Evolutionary conservation across 2,888 invertebrate genomes (phyloP).

Genomic region (Monopis laevigella): DNA sequence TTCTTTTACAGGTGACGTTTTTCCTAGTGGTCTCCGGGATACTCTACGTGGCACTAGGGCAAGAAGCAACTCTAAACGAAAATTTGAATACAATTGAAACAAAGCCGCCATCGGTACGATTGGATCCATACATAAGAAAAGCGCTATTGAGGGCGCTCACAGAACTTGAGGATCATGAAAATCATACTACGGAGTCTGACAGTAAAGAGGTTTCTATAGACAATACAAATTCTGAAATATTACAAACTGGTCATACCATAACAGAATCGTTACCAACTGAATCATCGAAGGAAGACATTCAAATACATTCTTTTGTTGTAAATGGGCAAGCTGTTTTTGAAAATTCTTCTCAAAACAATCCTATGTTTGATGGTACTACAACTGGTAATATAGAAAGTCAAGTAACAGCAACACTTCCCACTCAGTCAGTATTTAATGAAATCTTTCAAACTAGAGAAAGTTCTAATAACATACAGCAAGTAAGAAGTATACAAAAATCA

Average conservation of each 20-base stretch:
- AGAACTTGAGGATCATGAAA: conserved; percentile 73
- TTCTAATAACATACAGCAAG: conserved; percentile 41
- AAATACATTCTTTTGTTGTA: conserved; percentile 68
- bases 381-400: conserved; percentile 58
- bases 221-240: conserved; percentile 40
- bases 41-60: conserved; percentile 31
- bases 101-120: conserved; percentile 66
- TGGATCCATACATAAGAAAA: conserved; percentile 78
- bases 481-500: conserved; percentile 42
- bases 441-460: conserved; percentile 50
- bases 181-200: conserved; percentile 51
- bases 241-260: conserved; percentile 40
- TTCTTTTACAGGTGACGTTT: conserved; percentile 41
- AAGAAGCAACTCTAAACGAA: conserved; percentile 43
- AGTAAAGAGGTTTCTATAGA: conserved; percentile 30
- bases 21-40: conserved; percentile 33
- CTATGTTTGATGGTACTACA: conserved; percentile 45
- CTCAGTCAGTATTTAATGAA: conserved; percentile 45
- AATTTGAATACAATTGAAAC: conserved; percentile 50
- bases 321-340: conserved; percentile 53
- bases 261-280: conserved; percentile 30
- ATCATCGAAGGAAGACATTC: conserved; percentile 38
- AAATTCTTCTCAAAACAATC: conserved; percentile 34
- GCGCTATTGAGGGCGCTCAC: conserved; percentile 80
- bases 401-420: conserved; percentile 42